Base-by-base conservation (phyloP, 1,140 invertebrate species). In the Protaetia brevitarsis region DNA sequence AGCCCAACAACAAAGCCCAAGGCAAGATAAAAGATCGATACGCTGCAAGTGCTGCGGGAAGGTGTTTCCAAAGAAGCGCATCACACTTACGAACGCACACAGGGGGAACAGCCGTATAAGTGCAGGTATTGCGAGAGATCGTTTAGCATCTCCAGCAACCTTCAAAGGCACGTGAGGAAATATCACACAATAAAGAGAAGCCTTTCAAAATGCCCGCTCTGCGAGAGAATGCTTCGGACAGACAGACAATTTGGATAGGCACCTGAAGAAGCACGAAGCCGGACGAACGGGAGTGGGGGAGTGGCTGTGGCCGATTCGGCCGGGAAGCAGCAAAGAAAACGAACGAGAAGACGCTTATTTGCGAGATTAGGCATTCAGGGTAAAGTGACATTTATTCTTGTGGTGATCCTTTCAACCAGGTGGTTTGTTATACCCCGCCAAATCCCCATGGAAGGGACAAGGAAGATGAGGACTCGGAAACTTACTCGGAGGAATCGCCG, bases 121-220 rank as follows among this genome's bases (percentile, higher is more conserved):
- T 99, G 97, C 81, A 93, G 96, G 76, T 98, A 97, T 79, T 99
- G 97, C 80, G 96, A 99, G 76, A 84, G 97, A 5, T 96, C 94
- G 0, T 99, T 99, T 80, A 97, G 95, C 65, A 99, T 99, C 66
- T 98, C 96, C 0, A 87, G 85, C 10, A 99, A 99, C 78, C 83
- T 99, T 19, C 97, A 99, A 80, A 86, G 97, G 11, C 97, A 99
- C 80, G 96, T 99, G 2, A 84, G 97, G 36, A 99, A n/a, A 99
- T 77, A 99, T 99, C 70, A n/a, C 97, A 99, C 81, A 97, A 99
- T 81, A 97, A 97, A 78, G 94, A 97, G 79, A 88, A 93, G 45
- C 94, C 94, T 0, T 94, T 94, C 77, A 87, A n/a, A 89, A 68
- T 94, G 91, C 77, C 83, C 87, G 0, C 77, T 97, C 16, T 92